A percentile compares a stretch with the other conserved stretches of the same genome.
phyloP scores from a whole-genome alignment of 2,888 invertebrate species.

The Phortica magna region DNA sequence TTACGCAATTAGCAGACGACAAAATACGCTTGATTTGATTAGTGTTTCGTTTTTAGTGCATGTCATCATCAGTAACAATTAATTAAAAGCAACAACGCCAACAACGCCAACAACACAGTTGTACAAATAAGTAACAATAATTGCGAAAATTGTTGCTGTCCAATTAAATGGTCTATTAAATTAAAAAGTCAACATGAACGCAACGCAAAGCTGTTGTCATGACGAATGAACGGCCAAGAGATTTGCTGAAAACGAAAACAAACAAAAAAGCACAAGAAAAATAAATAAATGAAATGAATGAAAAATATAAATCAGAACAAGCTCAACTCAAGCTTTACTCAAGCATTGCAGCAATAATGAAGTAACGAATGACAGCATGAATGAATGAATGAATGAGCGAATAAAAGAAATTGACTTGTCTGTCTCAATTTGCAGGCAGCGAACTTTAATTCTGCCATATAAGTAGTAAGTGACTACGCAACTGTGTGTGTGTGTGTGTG shows the following conservation, averaged over 20 bases:
- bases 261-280: background rate
- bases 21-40: too few relatives aligned
- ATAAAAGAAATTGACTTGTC: slow-evolving; percentile 7
- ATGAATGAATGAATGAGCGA: background rate
- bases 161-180: slow-evolving; percentile 64
- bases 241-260: background rate
- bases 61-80: slow-evolving; percentile 15
- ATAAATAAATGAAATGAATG: background rate
- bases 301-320: slow-evolving; percentile 2
- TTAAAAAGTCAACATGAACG: slow-evolving; percentile 46
- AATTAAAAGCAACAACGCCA: background rate
- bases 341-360: background rate
- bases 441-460: background rate
- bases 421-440: slow-evolving; percentile 2
- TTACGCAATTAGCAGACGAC: too few relatives aligned
- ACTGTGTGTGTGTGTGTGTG: slow-evolving; percentile 19
- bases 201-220: background rate
- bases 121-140: background rate
- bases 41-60: background rate
- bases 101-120: background rate
- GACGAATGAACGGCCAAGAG: background rate
- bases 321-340: slow-evolving; percentile 1
- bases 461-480: background rate
- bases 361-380: background rate
- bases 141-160: slow-evolving; percentile 46